Conservation (phyloP, 1,140 invertebrate species). For the silkworm (Bombyx mori) region DNA sequence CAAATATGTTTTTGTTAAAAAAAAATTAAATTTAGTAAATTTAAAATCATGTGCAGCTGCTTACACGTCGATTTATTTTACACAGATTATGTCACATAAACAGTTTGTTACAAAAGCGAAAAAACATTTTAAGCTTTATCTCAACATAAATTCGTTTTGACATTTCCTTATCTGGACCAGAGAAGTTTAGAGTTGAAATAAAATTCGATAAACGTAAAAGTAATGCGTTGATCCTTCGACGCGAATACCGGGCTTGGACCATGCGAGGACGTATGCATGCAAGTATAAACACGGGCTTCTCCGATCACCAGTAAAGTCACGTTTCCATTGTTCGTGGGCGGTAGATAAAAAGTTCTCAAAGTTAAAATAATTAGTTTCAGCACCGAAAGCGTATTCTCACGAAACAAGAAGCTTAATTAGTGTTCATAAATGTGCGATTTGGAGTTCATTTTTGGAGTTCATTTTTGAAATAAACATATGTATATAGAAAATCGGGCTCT, state of each 20-base stretch:
- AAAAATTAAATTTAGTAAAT: no score
- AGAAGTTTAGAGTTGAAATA: slow-evolving; percentile 9
- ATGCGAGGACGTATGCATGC: slow-evolving; percentile 12
- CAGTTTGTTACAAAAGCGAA: no score
- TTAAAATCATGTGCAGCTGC: no score
- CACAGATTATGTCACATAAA: no score
- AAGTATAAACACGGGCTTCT: slow-evolving; percentile 27
- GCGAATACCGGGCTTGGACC: slow-evolving; percentile 11
- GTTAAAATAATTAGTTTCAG: slow-evolving; percentile 62
- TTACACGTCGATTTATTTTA: no score
- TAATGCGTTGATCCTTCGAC: slow-evolving; percentile 2
- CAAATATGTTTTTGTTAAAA: no score
- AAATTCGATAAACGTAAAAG: not conserved
- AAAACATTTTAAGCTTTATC: no score
- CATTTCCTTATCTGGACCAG: slow-evolving; percentile 35
- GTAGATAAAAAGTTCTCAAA: slow-evolving; percentile 61
- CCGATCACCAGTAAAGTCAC: slow-evolving; percentile 59
- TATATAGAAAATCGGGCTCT: no score
- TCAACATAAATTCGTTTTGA: slow-evolving; percentile 6
- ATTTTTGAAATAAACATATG: no score
- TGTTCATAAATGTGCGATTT: not conserved
- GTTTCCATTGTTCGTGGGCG: slow-evolving; percentile 61
- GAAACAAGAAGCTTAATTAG: slow-evolving; percentile 65
- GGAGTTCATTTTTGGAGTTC: no score
- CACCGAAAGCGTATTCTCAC: slow-evolving; percentile 20